These are phyloP conservation scores for Tortrix viridana DNA, from an alignment of 2,888 invertebrate genomes.

Conservation along the genomic window DNA sequence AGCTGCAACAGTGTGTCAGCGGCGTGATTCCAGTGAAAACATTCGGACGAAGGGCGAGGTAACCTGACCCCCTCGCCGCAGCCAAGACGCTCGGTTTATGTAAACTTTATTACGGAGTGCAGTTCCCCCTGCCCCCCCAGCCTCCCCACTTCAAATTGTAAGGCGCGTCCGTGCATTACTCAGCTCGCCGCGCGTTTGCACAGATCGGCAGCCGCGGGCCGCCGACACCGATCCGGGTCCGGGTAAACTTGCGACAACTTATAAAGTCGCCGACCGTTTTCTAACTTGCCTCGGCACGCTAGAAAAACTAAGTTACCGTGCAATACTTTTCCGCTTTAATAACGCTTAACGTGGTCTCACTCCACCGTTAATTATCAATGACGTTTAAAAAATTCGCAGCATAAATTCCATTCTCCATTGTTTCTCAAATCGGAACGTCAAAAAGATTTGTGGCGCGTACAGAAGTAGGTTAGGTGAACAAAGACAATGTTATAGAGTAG, in stretches of 20 bases:
- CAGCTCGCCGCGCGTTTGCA: slow-evolving; percentile 76
- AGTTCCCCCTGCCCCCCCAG: slow-evolving; percentile 55
- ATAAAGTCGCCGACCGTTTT: slow-evolving; percentile 61
- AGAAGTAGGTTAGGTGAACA: slow-evolving; percentile 79
- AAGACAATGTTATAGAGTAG: slow-evolving; percentile 75
- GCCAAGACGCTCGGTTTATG: slow-evolving; percentile 74
- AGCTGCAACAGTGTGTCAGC: slow-evolving; percentile 71
- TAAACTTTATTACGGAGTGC: slow-evolving; percentile 81
- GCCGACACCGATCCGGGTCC: slow-evolving; percentile 69
- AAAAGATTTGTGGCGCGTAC: slow-evolving; percentile 36
- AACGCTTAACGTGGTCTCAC: neutral
- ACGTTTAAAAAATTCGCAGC: no score
- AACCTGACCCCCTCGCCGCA: slow-evolving; percentile 66
- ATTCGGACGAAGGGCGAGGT: slow-evolving; percentile 67
- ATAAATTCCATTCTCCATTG: neutral
- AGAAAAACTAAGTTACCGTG: slow-evolving; percentile 16
- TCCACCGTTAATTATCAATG: no score
- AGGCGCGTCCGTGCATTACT: slow-evolving; percentile 77
- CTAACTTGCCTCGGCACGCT: slow-evolving; percentile 44
- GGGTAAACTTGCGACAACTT: slow-evolving; percentile 68
- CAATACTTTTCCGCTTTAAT: neutral
- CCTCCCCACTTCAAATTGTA: slow-evolving; percentile 64
- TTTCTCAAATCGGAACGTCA: slow-evolving; percentile 40
- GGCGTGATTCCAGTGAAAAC: slow-evolving; percentile 79
- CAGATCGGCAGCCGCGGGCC: slow-evolving; percentile 77